Evolutionary conservation across 64 coral and sea anemone species (phyloP).

Genomic region (Catalaphyllia jardinei): DNA sequence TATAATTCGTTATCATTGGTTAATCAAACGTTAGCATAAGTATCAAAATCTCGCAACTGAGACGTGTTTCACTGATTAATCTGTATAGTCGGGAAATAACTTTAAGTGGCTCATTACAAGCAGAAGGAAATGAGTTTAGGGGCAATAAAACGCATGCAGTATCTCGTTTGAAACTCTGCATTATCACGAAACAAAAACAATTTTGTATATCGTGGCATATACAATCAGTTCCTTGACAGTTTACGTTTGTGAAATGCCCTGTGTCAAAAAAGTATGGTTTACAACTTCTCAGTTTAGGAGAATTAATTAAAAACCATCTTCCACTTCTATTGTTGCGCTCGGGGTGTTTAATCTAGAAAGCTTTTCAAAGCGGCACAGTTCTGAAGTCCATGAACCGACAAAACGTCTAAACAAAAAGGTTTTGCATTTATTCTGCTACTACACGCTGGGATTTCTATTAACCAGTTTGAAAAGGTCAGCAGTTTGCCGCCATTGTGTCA

Average conservation of each 20-base stretch:
- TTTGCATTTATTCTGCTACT: slow-evolving; percentile 23
- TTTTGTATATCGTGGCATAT: not conserved
- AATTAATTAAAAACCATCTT: slow-evolving; percentile 27
- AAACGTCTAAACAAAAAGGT: slow-evolving; percentile 31
- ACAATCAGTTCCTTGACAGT: not conserved
- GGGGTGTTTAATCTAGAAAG: slow-evolving; percentile 21
- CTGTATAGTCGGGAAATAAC: not conserved
- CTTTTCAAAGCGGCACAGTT: slow-evolving; percentile 22
- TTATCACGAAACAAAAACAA: not conserved
- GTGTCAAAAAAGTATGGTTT: not conserved
- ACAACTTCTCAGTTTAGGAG: not conserved
- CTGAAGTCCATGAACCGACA: not conserved
- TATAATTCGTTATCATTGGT: not conserved
- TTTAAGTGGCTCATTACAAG: not conserved
- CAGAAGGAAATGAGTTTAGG: not conserved
- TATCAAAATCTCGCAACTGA: not conserved
- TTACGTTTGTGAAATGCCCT: not conserved
- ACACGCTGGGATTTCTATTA: slow-evolving; percentile 36
- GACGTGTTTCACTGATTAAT: not conserved
- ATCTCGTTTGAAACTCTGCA: not conserved
- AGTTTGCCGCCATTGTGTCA: not conserved
- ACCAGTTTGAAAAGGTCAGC: slow-evolving; percentile 30
- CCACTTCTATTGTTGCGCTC: slow-evolving; percentile 16
- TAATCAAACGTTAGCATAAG: not conserved
- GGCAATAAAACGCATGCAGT: not conserved